Base-by-base conservation (phyloP, 35 echinoderm and acorn worm genomes). In the Heliocidaris tuberculata region DNA sequence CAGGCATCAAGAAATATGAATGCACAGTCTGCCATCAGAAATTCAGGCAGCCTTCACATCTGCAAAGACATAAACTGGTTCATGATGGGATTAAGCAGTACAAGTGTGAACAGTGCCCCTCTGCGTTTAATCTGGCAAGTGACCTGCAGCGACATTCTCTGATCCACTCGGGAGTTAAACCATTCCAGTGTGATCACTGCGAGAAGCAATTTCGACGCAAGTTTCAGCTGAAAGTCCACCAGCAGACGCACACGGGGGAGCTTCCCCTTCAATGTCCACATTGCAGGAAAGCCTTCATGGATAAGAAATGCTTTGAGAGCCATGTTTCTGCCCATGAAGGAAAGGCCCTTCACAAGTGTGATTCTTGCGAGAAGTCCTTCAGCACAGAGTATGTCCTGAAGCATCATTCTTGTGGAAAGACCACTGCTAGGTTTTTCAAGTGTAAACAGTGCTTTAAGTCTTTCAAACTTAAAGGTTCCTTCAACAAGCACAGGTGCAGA, bases 91-190 rank as follows among this genome's bases (percentile, higher is more conserved):
- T 93, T 19, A 93, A 93, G 16, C 93, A 32, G 27, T 94, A 85
- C 49, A 35, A 65, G 93, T 94, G 93, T 47, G 32, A 71, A 47
- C 78, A 32, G 19, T 94, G 93, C 49, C 61, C 54, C 27, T 95
- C 94, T 10, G 60, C 86, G 13, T 97, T 97, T 29, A 94, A 93
- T 47, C 87, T 93, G n/a, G 60, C 31, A 6, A 93, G 92, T 16
- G 93, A 97, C 61, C 85, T 97, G 7, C 56, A 90, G 31, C 95
- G 95, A 5, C 96, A 97, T 70, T 50, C 78, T 48, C 86, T 78
- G 48, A 94, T 94, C 13, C 96, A 97, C 88, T 94, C 96, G 2
- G 96, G 96, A 12, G 95, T 96, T 60, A 95, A 85, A 50, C 96
- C 96, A 35, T 97, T 92, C 93, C 48, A 50, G 32, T 97, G 96